These are phyloP conservation scores for Phymastichus coffea DNA, from an alignment of 1,140 invertebrate genomes.

Conservation along the genomic window DNA sequence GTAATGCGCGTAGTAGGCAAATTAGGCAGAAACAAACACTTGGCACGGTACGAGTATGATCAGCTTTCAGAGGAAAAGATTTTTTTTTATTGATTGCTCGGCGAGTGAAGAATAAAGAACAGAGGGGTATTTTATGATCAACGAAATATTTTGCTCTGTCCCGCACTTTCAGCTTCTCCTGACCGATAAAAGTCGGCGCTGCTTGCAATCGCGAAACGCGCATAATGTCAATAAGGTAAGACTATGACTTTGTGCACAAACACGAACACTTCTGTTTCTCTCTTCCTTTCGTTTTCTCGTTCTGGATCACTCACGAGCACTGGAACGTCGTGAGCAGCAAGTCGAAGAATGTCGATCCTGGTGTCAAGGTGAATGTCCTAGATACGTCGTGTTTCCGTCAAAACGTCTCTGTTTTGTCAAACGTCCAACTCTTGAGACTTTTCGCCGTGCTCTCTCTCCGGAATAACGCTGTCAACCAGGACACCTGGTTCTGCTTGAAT, in stretches of 20 bases:
- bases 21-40: not conserved
- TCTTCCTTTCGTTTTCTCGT: slow-evolving; percentile 10
- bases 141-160: slow-evolving; percentile 4
- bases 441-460: no score
- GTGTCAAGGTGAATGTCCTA: slow-evolving; percentile 10
- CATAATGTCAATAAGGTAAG: slow-evolving; percentile 12
- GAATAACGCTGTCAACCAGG: no score
- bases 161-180: slow-evolving; percentile 12
- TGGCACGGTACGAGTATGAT: no score
- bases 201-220: slow-evolving; percentile 6
- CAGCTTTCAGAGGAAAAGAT: no score
- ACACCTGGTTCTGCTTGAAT: no score
- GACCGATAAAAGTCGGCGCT: slow-evolving; percentile 12
- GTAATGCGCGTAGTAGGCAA: not conserved
- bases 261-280: slow-evolving; percentile 1
- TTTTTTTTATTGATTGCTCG: no score
- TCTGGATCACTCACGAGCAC: not conserved
- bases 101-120: no score
- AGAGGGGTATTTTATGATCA: no score
- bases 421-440: no score
- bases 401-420: no score
- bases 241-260: slow-evolving; percentile 3
- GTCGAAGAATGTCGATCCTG: not conserved
- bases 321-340: not conserved
- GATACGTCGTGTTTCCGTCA: no score